Percentiles rank a stretch among this genome's conserved stretches.
These are phyloP conservation scores for Melanotaenia parkinsoni DNA, from an alignment of 2,797 vertebrate species.

Conservation along the genomic window DNA sequence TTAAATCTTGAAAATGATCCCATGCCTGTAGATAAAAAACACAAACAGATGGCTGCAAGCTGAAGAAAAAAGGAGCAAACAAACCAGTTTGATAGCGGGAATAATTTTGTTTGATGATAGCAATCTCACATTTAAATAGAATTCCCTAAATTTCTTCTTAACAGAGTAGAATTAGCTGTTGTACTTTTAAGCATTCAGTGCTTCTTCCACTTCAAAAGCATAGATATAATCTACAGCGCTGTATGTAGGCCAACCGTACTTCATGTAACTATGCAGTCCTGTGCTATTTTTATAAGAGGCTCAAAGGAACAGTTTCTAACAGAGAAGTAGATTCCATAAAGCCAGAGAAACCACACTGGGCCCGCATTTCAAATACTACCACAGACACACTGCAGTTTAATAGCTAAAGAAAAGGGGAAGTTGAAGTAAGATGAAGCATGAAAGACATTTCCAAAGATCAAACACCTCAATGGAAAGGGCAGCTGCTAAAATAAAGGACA, in stretches of 20 bases:
- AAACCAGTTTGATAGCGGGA: conserved; percentile 9
- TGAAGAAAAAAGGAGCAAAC: conserved; percentile 12
- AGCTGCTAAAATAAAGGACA: conserved; percentile 22
- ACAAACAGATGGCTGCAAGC: conserved; percentile 14
- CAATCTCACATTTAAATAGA: conserved; percentile 24
- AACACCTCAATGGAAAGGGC: conserved; percentile 28
- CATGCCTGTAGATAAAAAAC: conserved; percentile 2
- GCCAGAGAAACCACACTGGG: conserved; percentile 17
- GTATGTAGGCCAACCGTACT: conserved; percentile 77
- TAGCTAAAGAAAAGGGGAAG: conserved; percentile 14
- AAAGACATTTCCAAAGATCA: conserved; percentile 41
- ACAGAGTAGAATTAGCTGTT: conserved; percentile 21
- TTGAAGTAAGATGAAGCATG: conserved; percentile 24
- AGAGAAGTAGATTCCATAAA: conserved; percentile 46
- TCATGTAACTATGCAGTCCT: conserved; percentile 53
- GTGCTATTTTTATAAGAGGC: conserved; percentile 77
- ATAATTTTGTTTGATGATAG: conserved; percentile 27
- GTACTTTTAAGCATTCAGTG: conserved; percentile 22
- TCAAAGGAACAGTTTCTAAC: conserved; percentile 61
- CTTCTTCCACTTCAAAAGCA: conserved; percentile 58
- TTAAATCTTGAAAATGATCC: not conserved
- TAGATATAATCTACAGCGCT: conserved; percentile 54
- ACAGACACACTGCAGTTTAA: conserved; percentile 18
- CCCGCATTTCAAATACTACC: conserved; percentile 36
- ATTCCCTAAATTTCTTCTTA: conserved; percentile 15